Evolutionary conservation across 2,113 vertebrate genomes (phyloP).

Genomic region (Crypturellus undulatus): DNA sequence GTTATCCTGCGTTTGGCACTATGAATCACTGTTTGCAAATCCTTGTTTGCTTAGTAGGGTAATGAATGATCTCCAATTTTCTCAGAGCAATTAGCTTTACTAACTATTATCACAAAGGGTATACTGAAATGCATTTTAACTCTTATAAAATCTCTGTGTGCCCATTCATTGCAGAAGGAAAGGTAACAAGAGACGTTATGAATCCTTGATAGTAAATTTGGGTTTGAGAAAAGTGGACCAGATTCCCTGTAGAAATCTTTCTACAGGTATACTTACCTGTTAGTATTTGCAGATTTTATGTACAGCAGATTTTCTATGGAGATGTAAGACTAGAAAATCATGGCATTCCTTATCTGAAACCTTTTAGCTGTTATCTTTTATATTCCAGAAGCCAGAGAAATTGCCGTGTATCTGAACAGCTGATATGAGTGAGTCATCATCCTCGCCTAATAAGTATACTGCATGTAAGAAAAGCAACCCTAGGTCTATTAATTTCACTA

Average conservation of each 20-base stretch:
- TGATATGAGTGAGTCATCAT: slow-evolving; percentile 35
- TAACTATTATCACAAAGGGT: slow-evolving; percentile 55
- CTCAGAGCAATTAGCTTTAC: slow-evolving; percentile 71
- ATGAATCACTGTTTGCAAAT: slow-evolving; percentile 75
- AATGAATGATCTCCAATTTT: slow-evolving; percentile 73
- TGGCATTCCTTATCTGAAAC: slow-evolving; percentile 26
- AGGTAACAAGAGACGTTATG: slow-evolving; percentile 10
- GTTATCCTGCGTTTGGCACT: slow-evolving; percentile 34
- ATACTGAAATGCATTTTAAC: slow-evolving; percentile 27
- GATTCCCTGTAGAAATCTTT: not conserved
- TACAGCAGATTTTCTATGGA: not conserved
- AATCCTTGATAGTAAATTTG: slow-evolving; percentile 13
- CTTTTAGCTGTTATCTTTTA: slow-evolving; percentile 39
- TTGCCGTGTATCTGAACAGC: slow-evolving; percentile 32
- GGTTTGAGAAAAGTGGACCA: not conserved
- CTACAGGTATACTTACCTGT: slow-evolving; percentile 28
- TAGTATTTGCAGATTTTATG: slow-evolving; percentile 34
- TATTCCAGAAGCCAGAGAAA: slow-evolving; percentile 65
- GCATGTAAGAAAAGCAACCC: slow-evolving; percentile 50
- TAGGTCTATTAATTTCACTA: slow-evolving; percentile 63
- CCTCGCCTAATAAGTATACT: slow-evolving; percentile 54
- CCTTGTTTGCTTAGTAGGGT: slow-evolving; percentile 68
- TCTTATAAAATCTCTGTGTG: slow-evolving; percentile 39
- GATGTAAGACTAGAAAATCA: slow-evolving; percentile 19
- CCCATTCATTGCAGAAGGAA: slow-evolving; percentile 43